A percentile compares a stretch with the other conserved stretches of the same genome.
These are phyloP conservation scores for Anthoscopus minutus DNA, from an alignment of 2,113 vertebrate species.

Conservation along the genomic window DNA sequence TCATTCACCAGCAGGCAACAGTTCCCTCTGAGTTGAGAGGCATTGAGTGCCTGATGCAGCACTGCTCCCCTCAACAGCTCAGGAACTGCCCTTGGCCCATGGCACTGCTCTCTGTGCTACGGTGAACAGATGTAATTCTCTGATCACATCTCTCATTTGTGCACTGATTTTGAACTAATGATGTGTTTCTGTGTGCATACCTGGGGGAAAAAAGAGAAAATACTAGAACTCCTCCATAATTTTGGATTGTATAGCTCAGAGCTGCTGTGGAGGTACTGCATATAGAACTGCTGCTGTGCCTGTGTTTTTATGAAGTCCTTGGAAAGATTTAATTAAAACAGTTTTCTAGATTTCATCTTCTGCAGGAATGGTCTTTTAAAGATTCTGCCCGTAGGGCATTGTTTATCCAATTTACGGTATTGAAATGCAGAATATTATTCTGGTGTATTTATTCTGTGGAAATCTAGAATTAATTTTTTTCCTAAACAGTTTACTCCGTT, in stretches of 20 bases:
- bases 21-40: background rate
- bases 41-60: background rate
- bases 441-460: background rate
- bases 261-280: background rate
- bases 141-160: slow-evolving; percentile 26
- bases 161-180: slow-evolving; percentile 30
- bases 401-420: slow-evolving; percentile 6
- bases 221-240: background rate
- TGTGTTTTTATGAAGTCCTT: slow-evolving; percentile 37
- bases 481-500: background rate
- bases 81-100: background rate
- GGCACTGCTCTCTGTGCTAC: background rate
- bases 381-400: background rate
- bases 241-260: background rate
- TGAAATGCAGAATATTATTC: slow-evolving; percentile 3
- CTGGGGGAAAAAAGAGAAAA: background rate
- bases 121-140: background rate
- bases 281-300: background rate
- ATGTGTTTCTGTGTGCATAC: background rate
- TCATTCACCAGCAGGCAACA: slow-evolving; percentile 8
- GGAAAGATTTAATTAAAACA: slow-evolving; percentile 44
- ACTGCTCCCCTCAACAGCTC: background rate
- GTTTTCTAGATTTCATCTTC: slow-evolving; percentile 32
- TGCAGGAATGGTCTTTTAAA: background rate
- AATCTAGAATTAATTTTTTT: background rate